phyloP scores from a whole-genome alignment of 2,797 vertebrate genomes.

The Coracias cyanogaster region DNA sequence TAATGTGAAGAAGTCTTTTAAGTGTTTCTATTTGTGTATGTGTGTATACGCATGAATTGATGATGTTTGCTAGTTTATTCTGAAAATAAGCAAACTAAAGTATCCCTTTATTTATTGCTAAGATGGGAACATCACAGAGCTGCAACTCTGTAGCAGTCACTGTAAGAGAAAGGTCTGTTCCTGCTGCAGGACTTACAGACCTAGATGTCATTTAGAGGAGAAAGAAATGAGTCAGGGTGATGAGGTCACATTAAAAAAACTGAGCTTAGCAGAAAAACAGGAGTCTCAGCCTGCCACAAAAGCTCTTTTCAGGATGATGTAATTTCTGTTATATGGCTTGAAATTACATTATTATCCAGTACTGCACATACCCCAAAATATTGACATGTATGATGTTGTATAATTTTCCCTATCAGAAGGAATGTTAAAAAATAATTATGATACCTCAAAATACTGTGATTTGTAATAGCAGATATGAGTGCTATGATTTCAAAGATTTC shows the following conservation, averaged over 20 bases:
- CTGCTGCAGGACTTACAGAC: constrained; percentile 16
- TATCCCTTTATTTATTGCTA: background rate
- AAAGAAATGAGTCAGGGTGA: constrained; percentile 13
- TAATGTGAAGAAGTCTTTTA: background rate
- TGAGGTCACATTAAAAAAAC: constrained; percentile 1
- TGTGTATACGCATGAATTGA: background rate
- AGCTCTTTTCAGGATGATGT: background rate
- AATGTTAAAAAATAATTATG: background rate
- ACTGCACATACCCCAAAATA: background rate
- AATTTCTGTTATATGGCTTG: background rate
- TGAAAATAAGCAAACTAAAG: background rate
- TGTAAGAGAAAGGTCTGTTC: background rate
- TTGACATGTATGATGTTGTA: background rate
- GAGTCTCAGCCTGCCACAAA: background rate
- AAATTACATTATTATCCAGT: background rate
- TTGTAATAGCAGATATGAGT: background rate
- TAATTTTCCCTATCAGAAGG: background rate
- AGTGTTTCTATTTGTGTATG: background rate
- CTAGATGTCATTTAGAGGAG: background rate
- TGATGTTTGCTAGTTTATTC: background rate
- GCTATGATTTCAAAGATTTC: constrained; percentile 38
- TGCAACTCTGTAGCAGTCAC: background rate
- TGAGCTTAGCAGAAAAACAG: constrained; percentile 12
- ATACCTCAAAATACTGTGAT: background rate
- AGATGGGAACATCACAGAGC: background rate